These are phyloP conservation scores for Magallana gigas DNA, from an alignment of 1,140 invertebrate species.

Conservation along the genomic window DNA sequence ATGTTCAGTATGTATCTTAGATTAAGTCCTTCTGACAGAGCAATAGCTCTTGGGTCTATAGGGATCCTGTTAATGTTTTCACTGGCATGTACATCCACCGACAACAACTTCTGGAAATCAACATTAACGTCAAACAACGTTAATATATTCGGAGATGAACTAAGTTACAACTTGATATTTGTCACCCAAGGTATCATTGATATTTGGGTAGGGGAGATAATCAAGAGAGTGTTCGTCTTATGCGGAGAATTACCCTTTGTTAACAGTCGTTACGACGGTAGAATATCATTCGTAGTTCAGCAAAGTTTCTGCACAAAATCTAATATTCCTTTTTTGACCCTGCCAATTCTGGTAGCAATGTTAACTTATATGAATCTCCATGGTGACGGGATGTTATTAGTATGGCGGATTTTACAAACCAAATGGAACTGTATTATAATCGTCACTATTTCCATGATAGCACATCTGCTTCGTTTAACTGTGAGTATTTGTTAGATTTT, in stretches of 20 bases:
- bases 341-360: neutral
- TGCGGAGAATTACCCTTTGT: neutral
- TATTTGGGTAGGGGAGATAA: neutral
- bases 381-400: neutral
- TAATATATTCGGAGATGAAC: neutral
- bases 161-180: neutral
- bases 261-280: neutral
- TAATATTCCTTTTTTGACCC: neutral
- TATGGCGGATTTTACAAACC: neutral
- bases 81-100: neutral
- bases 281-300: neutral
- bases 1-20: too few relatives aligned
- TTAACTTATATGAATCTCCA: neutral
- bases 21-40: neutral
- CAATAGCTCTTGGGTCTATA: neutral
- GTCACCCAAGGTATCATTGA: neutral
- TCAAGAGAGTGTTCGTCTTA: neutral
- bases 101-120: neutral
- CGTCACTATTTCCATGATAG: neutral
- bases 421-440: neutral
- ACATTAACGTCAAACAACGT: neutral
- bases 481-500: neutral
- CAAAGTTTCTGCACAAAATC: neutral
- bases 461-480: neutral
- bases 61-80: neutral